Conservation (phyloP, 23 tunicate species). For the Trididemnum miniatum region DNA sequence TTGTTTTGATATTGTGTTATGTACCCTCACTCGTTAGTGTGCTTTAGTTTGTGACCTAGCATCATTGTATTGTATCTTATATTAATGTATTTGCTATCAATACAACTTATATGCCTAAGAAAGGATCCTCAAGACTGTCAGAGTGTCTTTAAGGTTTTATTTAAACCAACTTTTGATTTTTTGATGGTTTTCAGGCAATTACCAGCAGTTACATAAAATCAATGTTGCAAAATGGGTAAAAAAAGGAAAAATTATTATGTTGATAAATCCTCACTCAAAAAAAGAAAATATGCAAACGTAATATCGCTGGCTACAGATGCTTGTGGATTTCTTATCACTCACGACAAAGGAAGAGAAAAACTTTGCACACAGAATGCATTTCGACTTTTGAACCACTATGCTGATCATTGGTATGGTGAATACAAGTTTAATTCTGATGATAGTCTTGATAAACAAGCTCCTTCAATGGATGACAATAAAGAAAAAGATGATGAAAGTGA, state of each 20-base stretch:
- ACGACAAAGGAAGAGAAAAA: conserved; percentile 71
- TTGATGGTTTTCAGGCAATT: too few species aligned
- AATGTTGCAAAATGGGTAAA: conserved; percentile 25
- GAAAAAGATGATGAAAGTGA: conserved; percentile 19
- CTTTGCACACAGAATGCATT: conserved; percentile 65
- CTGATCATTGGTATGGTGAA: conserved; percentile 64
- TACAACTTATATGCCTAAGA: too few species aligned
- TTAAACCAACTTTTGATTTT: too few species aligned
- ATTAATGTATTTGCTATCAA: too few species aligned
- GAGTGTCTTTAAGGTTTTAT: too few species aligned
- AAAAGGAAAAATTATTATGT: conserved; percentile 1
- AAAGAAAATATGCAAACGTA: neutral
- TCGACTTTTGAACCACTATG: conserved; percentile 68
- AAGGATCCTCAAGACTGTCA: too few species aligned
- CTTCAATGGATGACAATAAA: neutral
- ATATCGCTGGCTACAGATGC: conserved; percentile 49
- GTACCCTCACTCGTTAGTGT: too few species aligned
- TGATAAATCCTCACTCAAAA: neutral
- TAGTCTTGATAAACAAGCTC: neutral
- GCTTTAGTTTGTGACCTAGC: too few species aligned
- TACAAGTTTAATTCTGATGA: neutral
- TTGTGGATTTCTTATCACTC: conserved; percentile 63
- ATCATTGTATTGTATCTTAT: too few species aligned
- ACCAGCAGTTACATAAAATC: too few species aligned
- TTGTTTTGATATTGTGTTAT: too few species aligned